Evolutionary conservation across 2,797 vertebrate genomes (phyloP), one percentile per base, ranked within the genome.

Genomic region (Coregonus sp.): DNA sequence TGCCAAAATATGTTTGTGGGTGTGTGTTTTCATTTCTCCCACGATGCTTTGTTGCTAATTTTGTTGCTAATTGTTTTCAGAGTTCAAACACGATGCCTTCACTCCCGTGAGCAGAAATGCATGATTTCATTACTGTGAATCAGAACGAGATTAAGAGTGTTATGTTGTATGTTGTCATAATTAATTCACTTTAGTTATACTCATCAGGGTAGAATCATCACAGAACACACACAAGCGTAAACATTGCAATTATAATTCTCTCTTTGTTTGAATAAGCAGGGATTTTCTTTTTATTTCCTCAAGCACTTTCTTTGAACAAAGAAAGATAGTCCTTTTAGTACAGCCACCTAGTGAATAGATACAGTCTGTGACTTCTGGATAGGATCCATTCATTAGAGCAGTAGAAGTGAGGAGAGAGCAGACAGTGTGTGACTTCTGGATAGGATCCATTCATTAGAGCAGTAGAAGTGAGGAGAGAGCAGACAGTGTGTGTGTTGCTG

Each of bases 11-110:
- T 61, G 56, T 40, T 54, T 66, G 70, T 31, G 40, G 15, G 69
- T 16, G 68, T 51, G 15, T 65, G 51, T 70, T 59, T 35, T 31
- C 18, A 35, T 83, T 85, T 74, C 83, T 74, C 81, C 74, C 63
- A 67, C 80, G 78, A 78, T 52, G 16, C 51, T 68, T 85, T 85
- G 72, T 87, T 84, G 56, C 25, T 50, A 74, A 15, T 87, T 86
- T 72, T 82, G 76, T 81, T 82, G 72, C 81, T 91, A 87, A 88
- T 90, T 90, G 85, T 87, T 89, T 90, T 87, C 52, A 0, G 65
- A 79, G 70, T 86, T 54, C 67, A 80, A 84, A 83, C 75, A 80
- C 78, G 50, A 84, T 70, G 72, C 84, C 86, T 75, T 71, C 78
- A 84, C 75, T 70, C 69, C 47, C 25, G 20, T 68, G 73, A 82